Evolutionary conservation across 2,797 vertebrate genomes (phyloP).

Genomic region (Clarias fuscus): DNA sequence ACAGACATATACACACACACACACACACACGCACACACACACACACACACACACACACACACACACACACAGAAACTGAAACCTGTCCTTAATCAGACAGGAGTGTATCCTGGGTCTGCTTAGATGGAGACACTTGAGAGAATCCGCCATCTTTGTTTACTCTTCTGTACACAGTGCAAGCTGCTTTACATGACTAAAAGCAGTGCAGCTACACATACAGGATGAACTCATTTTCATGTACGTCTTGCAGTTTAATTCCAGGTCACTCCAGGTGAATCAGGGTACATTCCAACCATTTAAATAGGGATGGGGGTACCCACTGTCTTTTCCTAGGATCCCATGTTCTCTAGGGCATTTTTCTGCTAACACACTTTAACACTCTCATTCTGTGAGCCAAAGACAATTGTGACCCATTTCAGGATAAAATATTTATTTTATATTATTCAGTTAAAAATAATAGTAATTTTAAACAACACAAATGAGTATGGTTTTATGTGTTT

Average conservation of each 20-base stretch:
- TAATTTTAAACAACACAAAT: too few species aligned
- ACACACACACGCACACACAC: background rate
- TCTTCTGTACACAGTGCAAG: constrained; percentile 41
- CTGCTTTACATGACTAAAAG: constrained; percentile 19
- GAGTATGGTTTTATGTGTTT: too few species aligned
- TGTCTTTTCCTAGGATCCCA: too few species aligned
- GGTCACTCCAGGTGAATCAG: background rate
- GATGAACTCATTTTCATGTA: constrained; percentile 10
- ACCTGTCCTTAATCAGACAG: constrained; percentile 26
- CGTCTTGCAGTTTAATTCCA: background rate
- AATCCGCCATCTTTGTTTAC: constrained; percentile 43
- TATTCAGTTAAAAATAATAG: too few species aligned
- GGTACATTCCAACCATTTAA: background rate
- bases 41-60: background rate
- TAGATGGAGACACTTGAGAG: constrained; percentile 36
- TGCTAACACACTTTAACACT: background rate
- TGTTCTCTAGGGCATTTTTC: too few species aligned
- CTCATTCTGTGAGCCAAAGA: too few species aligned
- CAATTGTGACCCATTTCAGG: too few species aligned
- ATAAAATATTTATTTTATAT: too few species aligned
- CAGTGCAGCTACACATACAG: constrained; percentile 10
- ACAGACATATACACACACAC: background rate
- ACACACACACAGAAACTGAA: background rate
- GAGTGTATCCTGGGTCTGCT: constrained; percentile 28
- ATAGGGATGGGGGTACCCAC: too few species aligned